Base-by-base conservation (phyloP, 2,888 invertebrate species). In the Cotesia congregata region DNA sequence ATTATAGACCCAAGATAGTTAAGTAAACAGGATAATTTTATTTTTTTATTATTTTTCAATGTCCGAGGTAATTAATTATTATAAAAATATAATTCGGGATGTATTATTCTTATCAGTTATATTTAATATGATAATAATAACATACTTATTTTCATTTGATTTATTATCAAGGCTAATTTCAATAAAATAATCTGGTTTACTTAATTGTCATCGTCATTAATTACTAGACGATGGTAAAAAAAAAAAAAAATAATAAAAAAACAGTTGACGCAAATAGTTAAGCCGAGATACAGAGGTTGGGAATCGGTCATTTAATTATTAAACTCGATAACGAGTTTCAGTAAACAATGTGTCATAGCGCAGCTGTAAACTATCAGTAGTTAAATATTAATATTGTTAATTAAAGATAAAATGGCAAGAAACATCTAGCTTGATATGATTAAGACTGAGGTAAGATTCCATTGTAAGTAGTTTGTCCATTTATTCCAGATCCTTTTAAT, bases 111-210 rank as follows among this genome's bases (percentile, higher is more conserved):
- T 62, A 62, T 20, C 62, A 62, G 9, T 50, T 50, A 7, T 12
- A 4, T 50, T 50, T 2, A 50, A 50, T 12, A 50, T 50, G 50
- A 50, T 50, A 17, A 17, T 50, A 17, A 17, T 17, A 50, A 50
- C 62, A 62, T 20, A 62, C 17, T 17, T 62, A 20, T 62, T 62
- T 15, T 62, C 15, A 15, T 62, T 15, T 62, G 15, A n/a, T 62
- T 62, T 20, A 17, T 62, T 20, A 17, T 6, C 20, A 15, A 17
- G 15, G 6, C 9, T 62, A 20, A 20, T 62, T 17, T 62, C 30
- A 62, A 62, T 17, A 17, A 62, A 15, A 20, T 62, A 62, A 62
- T 62, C 62, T 62, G 62, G 17, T n/a, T 62, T 62, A 62, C 62
- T 62, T 62, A n/a, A 62, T 62, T 20, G 6, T 62, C n/a, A 15